Base-by-base conservation (phyloP, 1,140 invertebrate species). In the Trigoniulus corallinus region DNA sequence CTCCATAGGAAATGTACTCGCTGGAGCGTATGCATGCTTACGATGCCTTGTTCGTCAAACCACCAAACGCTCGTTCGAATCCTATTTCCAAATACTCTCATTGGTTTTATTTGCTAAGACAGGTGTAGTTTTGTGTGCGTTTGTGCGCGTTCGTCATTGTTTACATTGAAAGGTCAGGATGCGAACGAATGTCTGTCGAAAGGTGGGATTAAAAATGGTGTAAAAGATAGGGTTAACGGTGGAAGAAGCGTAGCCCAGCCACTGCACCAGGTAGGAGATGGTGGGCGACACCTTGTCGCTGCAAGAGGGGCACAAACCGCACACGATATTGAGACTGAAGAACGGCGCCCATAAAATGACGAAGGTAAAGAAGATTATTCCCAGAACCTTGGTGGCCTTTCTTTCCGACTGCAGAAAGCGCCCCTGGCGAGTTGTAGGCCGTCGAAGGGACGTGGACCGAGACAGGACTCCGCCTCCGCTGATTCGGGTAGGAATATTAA, bases 151-250 rank as follows among this genome's bases (percentile, higher is more conserved):
- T 3, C 47, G 23, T 12, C 43, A 46, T 42, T 60, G 71, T 48
- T 75, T 74, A 59, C 82, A 85, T 56, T 76, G 70, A 65, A 87
- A 91, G 23, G 79, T 67, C n/a, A 92, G 63, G 1, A 92, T 84
- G 62, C 85, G 84, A 58, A 87, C 82, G 65, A 94, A 94, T 0
- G 88, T 84, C 61, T 89, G 80, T 37, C 88, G 69, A 65, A 93
- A 93, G 34, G 88, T 82, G 63, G 88, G 87, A 67, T 94, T 94
- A 68, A 94, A 93, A 53, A 92, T 87, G 1, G 88, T 93, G 64
- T 93, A 93, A 67, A 92, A 89, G 54, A 91, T 85, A 0, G 88
- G 88, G 69, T 94, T 94, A 12, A 93, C 84, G 78, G 88, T 88
- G 1, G 85, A 89, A 58, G 84, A 89, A 26, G 85, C 81, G 65